Conservation (phyloP, 2,113 vertebrate genomes). For the Anolis carolinensis region DNA sequence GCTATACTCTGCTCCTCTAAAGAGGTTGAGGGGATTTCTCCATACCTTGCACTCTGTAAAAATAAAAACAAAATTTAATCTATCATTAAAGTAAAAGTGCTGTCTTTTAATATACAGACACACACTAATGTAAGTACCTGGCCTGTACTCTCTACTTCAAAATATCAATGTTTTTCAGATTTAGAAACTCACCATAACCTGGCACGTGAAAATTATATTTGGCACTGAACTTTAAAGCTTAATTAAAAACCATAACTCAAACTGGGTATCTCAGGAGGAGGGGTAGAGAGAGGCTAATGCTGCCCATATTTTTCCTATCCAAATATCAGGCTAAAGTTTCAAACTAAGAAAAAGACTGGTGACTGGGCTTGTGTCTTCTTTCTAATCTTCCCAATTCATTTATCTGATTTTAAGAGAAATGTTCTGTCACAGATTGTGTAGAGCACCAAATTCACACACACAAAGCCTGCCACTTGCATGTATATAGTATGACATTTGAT, state of each 20-base stretch:
- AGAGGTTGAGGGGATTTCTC: slow-evolving; percentile 97
- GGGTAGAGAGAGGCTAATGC: too few species aligned
- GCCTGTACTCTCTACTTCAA: neutral
- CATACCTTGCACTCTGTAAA: slow-evolving; percentile 94
- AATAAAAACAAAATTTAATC: slow-evolving; percentile 13
- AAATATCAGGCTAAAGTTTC: neutral
- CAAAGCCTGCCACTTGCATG: too few species aligned
- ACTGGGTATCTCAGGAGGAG: neutral
- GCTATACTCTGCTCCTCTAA: slow-evolving; percentile 98
- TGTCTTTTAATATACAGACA: neutral
- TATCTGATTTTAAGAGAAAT: neutral
- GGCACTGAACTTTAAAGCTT: neutral
- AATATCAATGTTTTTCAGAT: neutral
- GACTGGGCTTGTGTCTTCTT: neutral
- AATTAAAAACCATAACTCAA: neutral
- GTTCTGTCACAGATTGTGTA: neutral
- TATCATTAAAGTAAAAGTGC: neutral
- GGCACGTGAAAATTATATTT: neutral
- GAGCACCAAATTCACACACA: neutral
- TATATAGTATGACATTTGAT: neutral
- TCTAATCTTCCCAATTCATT: neutral
- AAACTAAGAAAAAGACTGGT: neutral
- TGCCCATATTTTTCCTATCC: neutral
- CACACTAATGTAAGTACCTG: too few species aligned
- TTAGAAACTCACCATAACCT: neutral